Conservation (phyloP, 2,113 vertebrate genomes). For the Synodontis membranacea region DNA sequence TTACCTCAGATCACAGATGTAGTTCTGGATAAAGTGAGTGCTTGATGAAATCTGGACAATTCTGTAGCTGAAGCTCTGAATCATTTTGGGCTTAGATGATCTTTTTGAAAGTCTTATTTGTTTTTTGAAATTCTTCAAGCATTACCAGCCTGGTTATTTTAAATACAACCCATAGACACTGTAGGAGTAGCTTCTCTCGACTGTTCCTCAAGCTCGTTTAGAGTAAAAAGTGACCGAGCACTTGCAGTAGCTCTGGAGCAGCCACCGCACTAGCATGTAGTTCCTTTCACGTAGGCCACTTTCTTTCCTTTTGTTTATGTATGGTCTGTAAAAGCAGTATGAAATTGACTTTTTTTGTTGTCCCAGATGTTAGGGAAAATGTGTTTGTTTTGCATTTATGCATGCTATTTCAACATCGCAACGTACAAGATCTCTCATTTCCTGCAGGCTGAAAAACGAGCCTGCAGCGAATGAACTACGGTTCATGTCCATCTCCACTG, state of each 20-base stretch:
- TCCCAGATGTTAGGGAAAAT: background rate
- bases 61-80: background rate
- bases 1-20: constrained; percentile 95
- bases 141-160: background rate
- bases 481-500: constrained; percentile 28
- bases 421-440: background rate
- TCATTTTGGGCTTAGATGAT: background rate
- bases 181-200: background rate
- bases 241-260: background rate
- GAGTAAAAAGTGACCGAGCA: background rate
- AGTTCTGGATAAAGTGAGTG: constrained; percentile 90
- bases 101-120: background rate
- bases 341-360: background rate
- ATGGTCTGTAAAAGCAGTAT: background rate
- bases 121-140: background rate
- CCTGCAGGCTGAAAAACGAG: background rate
- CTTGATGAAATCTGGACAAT: background rate
- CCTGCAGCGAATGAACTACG: background rate
- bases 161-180: background rate
- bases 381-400: background rate
- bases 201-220: background rate
- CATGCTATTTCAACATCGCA: background rate
- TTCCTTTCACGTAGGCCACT: background rate
- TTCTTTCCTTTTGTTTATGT: background rate
- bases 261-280: background rate